phyloP scores from a whole-genome alignment of 2,888 invertebrate species.

The Stenoptilia bipunctidactyla region DNA sequence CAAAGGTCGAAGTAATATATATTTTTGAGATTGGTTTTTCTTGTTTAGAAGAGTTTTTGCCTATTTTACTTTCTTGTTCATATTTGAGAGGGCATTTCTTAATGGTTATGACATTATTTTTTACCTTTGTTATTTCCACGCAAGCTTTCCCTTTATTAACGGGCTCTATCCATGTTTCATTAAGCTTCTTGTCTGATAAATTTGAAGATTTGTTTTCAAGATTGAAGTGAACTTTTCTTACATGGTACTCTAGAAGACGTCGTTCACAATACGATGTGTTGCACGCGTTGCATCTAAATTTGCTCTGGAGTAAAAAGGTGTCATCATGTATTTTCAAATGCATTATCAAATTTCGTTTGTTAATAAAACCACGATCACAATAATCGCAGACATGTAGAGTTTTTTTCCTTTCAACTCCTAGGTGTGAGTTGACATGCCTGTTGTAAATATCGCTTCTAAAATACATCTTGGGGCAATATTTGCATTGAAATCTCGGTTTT shows the following conservation, averaged over 20 bases:
- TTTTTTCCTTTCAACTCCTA: conserved; percentile 3
- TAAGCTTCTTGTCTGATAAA: conserved; percentile 25
- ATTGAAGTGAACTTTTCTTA: conserved; percentile 39
- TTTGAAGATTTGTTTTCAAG: conserved; percentile 18
- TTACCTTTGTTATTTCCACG: conserved; percentile 45
- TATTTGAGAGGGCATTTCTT: conserved; percentile 23
- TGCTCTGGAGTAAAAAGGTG: conserved; percentile 7
- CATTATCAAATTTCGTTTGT: conserved; percentile 33
- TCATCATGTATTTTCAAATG: conserved; percentile 43
- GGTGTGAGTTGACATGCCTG: conserved; percentile 27
- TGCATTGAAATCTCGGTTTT: conserved; percentile 29
- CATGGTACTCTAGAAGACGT: conserved; percentile 34
- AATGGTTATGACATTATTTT: conserved; percentile 36
- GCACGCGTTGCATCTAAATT: conserved; percentile 35
- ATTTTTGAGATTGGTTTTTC: too few relatives aligned
- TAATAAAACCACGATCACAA: conserved; percentile 35
- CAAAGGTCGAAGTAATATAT: conserved; percentile 27
- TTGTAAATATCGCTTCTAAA: conserved; percentile 32
- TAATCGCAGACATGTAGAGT: conserved; percentile 33
- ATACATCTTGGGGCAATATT: conserved; percentile 31
- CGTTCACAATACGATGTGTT: conserved; percentile 33
- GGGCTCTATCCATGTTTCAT: conserved; percentile 47
- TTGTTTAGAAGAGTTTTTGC: too few relatives aligned
- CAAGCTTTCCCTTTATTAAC: conserved; percentile 29
- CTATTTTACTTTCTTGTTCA: conserved; percentile 9